Base-by-base conservation (phyloP, 2,797 vertebrate species). In the Malurus leucopterus region DNA sequence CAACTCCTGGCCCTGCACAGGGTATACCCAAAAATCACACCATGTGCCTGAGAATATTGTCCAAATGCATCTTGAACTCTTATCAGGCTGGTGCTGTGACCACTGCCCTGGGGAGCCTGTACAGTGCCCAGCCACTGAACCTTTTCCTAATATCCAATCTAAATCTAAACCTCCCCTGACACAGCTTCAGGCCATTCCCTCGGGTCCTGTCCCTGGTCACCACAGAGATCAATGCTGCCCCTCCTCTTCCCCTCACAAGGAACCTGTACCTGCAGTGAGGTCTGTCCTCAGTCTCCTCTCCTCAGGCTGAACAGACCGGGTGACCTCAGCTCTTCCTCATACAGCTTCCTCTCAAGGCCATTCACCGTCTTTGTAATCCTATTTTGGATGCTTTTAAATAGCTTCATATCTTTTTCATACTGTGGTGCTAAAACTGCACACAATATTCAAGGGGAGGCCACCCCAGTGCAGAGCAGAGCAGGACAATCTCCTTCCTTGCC, bases 391-490 rank as follows among this genome's bases (percentile, higher is more conserved):
- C 36, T 49, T 4, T 11, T 26, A 43, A 43, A 10, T 1, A 2
- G 11, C 1, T 34, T 53, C 2, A 7, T n/a, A 0, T 22, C 0
- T 0, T 41, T 47, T n/a, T 11, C 23, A n/a, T n/a, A 1, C 9
- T 50, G 15, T 9, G 7, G 7, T 11, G 13, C 20, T 14, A 32
- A 1, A 58, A 2, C 20, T 40, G 24, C 7, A 13, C 32, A 22
- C 46, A 40, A 7, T 15, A 15, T 30, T 26, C 0, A 3, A 58
- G 38, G 5, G 34, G 29, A 78, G 59, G 29, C 67, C 0, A 1
- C 17, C 30, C 34, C 53, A 65, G 32, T 0, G 0, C 59, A 65
- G 30, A 53, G 53, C 32, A 53, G 59, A 46, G 46, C 2, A 0
- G 44, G 38, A 53, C 59, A 72, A 40, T 58, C 53, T 24, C 29